These are phyloP conservation scores for Anas bernieri DNA, from an alignment of 2,797 vertebrate genomes.

Conservation along the genomic window DNA sequence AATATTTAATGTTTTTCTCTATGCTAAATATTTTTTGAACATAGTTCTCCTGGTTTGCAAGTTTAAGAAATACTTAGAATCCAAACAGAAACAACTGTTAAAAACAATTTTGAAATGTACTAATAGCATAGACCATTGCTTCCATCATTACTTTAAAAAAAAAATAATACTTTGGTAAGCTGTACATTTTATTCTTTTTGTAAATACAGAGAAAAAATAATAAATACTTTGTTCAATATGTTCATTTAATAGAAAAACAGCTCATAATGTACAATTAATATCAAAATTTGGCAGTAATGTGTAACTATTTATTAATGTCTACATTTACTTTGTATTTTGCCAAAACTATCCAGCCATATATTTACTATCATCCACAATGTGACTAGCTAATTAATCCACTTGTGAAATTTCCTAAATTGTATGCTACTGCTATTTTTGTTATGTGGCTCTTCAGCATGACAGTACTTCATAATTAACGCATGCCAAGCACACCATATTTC, in stretches of 20 bases:
- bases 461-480: fast-evolving
- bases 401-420: not conserved
- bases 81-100: not conserved
- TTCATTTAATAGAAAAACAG: not conserved
- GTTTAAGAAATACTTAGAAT: not conserved
- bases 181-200: not conserved
- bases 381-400: slow-evolving; percentile 1
- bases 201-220: not conserved
- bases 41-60: not conserved
- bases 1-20: slow-evolving; percentile 55
- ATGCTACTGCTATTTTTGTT: not conserved
- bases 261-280: not conserved
- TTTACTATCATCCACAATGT: not conserved
- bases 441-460: not conserved
- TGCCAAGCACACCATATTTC: not conserved
- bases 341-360: not conserved
- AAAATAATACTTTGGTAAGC: not conserved
- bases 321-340: not conserved
- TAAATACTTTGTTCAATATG: not conserved
- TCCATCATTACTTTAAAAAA: not conserved
- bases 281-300: not conserved
- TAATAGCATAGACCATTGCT: not conserved
- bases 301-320: not conserved
- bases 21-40: slow-evolving; percentile 26
- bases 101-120: not conserved